These are phyloP conservation scores for Ips nitidus DNA, from an alignment of 1,140 invertebrate genomes.

Conservation along the genomic window DNA sequence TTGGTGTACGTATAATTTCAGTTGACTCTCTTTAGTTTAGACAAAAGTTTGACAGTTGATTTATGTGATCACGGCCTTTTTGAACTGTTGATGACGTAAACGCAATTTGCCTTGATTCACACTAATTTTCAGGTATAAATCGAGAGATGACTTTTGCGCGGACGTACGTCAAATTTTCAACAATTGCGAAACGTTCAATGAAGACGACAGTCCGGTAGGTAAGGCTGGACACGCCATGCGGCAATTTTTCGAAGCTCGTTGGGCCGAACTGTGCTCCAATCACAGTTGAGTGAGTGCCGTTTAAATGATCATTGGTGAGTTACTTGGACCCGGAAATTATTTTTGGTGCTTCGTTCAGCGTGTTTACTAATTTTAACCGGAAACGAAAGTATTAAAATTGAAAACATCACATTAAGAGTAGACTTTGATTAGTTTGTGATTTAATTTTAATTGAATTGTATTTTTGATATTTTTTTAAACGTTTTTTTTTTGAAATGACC, in stretches of 20 bases:
- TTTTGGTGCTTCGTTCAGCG: too few relatives aligned
- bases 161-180: slow-evolving; percentile 93
- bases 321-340: too few relatives aligned
- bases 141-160: slow-evolving; percentile 82
- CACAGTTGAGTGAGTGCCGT: slow-evolving; percentile 47
- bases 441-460: slow-evolving; percentile 30
- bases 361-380: too few relatives aligned
- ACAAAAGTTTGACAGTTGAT: slow-evolving; percentile 40
- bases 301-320: too few relatives aligned
- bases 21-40: neutral
- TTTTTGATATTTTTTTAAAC: slow-evolving; percentile 36
- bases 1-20: slow-evolving; percentile 64
- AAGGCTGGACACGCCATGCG: slow-evolving; percentile 90
- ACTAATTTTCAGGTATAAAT: slow-evolving; percentile 71
- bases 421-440: slow-evolving; percentile 36
- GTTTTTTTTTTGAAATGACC: slow-evolving; percentile 18
- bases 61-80: neutral
- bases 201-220: slow-evolving; percentile 94
- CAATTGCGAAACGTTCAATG: slow-evolving; percentile 97
- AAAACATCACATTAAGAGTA: slow-evolving; percentile 31
- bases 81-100: neutral
- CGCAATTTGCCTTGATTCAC: neutral
- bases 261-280: slow-evolving; percentile 66
- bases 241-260: slow-evolving; percentile 86
- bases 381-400: too few relatives aligned